Conservation (phyloP, 2,797 vertebrate species). For the Momotus momota region DNA sequence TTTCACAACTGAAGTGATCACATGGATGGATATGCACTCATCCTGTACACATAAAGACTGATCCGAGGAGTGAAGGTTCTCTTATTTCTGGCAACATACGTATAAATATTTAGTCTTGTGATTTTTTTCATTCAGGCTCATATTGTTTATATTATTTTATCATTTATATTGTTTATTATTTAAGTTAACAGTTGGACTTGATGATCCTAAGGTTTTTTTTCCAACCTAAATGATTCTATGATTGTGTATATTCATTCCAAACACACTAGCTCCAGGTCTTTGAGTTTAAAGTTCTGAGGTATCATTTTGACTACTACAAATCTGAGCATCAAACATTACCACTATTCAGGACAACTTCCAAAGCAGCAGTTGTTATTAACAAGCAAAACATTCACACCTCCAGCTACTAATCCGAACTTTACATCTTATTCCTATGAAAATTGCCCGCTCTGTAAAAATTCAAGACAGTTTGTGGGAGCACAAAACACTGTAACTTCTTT, state of each 20-base stretch:
- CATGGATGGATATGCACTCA: rapidly evolving
- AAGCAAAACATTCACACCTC: background rate
- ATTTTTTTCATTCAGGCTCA: background rate
- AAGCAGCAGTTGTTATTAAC: background rate
- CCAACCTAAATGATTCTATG: background rate
- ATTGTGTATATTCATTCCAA: background rate
- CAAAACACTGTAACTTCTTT: background rate
- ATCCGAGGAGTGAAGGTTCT: background rate
- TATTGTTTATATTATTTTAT: background rate
- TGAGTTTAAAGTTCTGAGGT: background rate
- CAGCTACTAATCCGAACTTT: background rate
- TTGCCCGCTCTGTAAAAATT: background rate
- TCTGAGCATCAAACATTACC: background rate
- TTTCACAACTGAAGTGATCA: background rate
- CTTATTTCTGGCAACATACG: background rate
- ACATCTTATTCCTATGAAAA: background rate
- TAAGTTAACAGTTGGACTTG: background rate
- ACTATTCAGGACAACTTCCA: background rate
- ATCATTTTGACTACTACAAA: background rate
- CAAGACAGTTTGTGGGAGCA: background rate
- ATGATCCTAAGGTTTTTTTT: background rate
- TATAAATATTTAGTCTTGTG: background rate
- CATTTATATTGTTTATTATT: background rate
- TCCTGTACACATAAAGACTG: rapidly evolving
- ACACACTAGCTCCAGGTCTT: background rate